Evolutionary conservation across 2,888 invertebrate species (phyloP).

Genomic region (Allophyes oxyacanthae): DNA sequence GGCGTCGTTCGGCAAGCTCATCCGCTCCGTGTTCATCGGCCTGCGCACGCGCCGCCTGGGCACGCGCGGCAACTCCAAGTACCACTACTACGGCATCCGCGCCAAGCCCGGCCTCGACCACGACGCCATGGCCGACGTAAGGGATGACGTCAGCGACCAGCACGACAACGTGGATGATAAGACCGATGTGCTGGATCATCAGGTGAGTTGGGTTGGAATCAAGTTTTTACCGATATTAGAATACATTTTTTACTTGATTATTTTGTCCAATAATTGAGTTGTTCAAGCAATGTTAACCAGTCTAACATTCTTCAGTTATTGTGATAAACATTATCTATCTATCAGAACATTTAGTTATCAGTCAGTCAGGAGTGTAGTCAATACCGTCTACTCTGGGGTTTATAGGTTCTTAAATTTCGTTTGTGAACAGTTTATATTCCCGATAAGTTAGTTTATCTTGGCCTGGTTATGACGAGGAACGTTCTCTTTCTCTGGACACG

Average conservation of each 20-base stretch:
- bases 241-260: neutral
- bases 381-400: too few relatives aligned
- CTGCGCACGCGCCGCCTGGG: constrained; percentile 98
- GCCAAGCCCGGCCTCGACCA: constrained; percentile 91
- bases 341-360: too few relatives aligned
- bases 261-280: too few relatives aligned
- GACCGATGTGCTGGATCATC: constrained; percentile 61
- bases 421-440: too few relatives aligned
- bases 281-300: too few relatives aligned
- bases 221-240: neutral
- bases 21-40: constrained; percentile 99
- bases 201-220: constrained; percentile 50
- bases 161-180: constrained; percentile 62
- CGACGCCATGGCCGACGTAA: constrained; percentile 38
- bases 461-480: too few relatives aligned
- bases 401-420: too few relatives aligned
- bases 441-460: neutral
- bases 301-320: too few relatives aligned
- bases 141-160: constrained; percentile 42
- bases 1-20: constrained; percentile 99
- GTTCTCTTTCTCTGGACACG: too few relatives aligned
- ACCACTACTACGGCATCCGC: constrained; percentile 99
- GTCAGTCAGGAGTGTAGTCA: too few relatives aligned
- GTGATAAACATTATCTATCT: too few relatives aligned
- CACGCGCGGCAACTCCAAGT: constrained; percentile 99